Percentiles rank a stretch among this genome's conserved stretches.
Evolutionary conservation across 2,888 invertebrate genomes (phyloP).

Genomic region (Amphimallon solstitiale): DNA sequence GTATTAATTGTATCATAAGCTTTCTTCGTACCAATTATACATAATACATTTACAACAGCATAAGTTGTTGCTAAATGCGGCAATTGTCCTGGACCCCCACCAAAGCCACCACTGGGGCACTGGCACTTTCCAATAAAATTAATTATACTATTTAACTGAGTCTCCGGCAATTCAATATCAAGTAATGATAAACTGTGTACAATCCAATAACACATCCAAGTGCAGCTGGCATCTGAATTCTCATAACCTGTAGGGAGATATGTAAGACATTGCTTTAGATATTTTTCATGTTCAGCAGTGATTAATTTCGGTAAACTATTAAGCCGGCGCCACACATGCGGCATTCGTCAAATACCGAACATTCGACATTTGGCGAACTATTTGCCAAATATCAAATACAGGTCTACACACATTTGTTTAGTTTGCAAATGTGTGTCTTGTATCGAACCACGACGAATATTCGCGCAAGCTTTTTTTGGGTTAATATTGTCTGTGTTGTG

Average conservation of each 20-base stretch:
- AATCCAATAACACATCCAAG: constrained; percentile 99
- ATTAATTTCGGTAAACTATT: constrained; percentile 71
- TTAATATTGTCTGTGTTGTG: no score
- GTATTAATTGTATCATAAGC: constrained; percentile 90
- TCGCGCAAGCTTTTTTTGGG: no score
- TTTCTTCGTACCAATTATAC: constrained; percentile 82
- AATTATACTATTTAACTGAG: constrained; percentile 66
- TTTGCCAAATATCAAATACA: no score
- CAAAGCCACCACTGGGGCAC: constrained; percentile 85
- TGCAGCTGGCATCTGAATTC: constrained; percentile 92
- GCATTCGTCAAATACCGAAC: no score
- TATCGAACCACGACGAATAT: no score
- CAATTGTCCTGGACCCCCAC: constrained; percentile 92
- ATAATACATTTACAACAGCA: constrained; percentile 93
- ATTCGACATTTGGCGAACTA: no score
- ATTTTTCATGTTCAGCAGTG: constrained; percentile 71
- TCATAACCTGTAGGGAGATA: constrained; percentile 77
- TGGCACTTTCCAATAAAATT: constrained; percentile 78
- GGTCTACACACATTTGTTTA: no score
- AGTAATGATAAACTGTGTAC: constrained; percentile 88
- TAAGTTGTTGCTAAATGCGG: constrained; percentile 97
- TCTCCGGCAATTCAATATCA: constrained; percentile 70
- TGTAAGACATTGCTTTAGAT: constrained; percentile 75
- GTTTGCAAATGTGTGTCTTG: no score
- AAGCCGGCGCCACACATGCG: no score